Evolutionary conservation across 2,888 invertebrate genomes (phyloP).

Genomic region (Neocrepidodera transversa): DNA sequence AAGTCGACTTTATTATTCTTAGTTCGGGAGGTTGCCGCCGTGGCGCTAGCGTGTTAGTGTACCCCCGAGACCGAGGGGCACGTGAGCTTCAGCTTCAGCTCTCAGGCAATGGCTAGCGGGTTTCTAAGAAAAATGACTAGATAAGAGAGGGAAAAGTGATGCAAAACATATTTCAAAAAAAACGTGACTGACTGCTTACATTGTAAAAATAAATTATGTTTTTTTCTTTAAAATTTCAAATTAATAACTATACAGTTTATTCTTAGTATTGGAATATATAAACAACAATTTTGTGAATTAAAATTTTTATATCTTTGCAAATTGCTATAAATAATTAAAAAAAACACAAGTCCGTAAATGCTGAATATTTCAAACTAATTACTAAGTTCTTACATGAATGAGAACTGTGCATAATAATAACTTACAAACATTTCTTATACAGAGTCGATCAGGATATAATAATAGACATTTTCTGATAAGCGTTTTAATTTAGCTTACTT

Average conservation of each 20-base stretch:
- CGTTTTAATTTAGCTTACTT: no score
- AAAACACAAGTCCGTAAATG: neutral
- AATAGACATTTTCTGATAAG: neutral
- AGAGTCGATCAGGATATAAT: neutral
- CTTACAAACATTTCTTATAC: neutral
- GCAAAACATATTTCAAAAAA: neutral
- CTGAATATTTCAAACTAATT: constrained; percentile 9
- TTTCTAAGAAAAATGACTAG: neutral
- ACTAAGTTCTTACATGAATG: constrained; percentile 3
- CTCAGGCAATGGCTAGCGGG: neutral
- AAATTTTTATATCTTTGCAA: neutral
- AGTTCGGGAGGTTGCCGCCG: constrained; percentile 55
- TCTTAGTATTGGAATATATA: no score
- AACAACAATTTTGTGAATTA: neutral
- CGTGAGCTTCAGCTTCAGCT: constrained; percentile 45
- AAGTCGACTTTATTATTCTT: constrained; percentile 62
- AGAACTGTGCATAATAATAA: constrained; percentile 8
- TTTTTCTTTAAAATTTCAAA: no score
- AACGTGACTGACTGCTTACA: no score
- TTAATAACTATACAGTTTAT: no score
- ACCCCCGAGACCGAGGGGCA: constrained; percentile 54
- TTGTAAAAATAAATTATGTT: no score
- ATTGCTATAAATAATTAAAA: constrained; percentile 1
- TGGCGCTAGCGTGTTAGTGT: constrained; percentile 60
- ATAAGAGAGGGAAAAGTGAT: neutral